A percentile compares a stretch with the other conserved stretches of the same genome.
Evolutionary conservation across 2,888 invertebrate genomes (phyloP).

Genomic region (Strigamia transsilvanica): DNA sequence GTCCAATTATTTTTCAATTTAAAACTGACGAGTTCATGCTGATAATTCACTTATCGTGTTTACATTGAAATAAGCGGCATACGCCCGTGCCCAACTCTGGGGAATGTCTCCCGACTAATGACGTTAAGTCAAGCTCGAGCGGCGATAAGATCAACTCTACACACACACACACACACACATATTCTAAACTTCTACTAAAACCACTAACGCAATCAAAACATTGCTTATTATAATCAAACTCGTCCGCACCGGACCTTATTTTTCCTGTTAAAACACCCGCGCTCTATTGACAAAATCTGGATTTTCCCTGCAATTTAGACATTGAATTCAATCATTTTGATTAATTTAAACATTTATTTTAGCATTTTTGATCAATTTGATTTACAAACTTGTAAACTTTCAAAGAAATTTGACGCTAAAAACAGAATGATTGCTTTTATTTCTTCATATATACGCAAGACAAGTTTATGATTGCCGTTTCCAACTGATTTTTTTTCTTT

Average conservation of each 20-base stretch:
- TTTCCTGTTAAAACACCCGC: no score
- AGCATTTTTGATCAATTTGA: no score
- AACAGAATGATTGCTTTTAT: no score
- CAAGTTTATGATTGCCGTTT: no score
- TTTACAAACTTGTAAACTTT: no score
- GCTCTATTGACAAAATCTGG: no score
- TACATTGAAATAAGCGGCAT: constrained; percentile 10
- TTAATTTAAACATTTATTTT: no score
- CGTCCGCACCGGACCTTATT: no score
- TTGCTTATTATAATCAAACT: background rate
- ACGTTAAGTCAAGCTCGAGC: constrained; percentile 1
- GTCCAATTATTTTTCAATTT: background rate
- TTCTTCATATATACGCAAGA: no score
- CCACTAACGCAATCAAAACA: background rate
- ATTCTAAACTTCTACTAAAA: background rate
- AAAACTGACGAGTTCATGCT: constrained; percentile 4
- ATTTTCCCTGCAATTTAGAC: no score
- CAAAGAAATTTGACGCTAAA: no score
- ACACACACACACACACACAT: background rate
- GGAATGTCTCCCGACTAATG: constrained; percentile 3
- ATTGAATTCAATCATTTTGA: no score
- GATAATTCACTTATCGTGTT: constrained; percentile 19
- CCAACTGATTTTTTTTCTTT: background rate
- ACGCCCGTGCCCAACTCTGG: constrained; percentile 1
- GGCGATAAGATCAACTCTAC: background rate